Base-by-base conservation (phyloP, 2,888 invertebrate species). In the Autographa pulchrina region DNA sequence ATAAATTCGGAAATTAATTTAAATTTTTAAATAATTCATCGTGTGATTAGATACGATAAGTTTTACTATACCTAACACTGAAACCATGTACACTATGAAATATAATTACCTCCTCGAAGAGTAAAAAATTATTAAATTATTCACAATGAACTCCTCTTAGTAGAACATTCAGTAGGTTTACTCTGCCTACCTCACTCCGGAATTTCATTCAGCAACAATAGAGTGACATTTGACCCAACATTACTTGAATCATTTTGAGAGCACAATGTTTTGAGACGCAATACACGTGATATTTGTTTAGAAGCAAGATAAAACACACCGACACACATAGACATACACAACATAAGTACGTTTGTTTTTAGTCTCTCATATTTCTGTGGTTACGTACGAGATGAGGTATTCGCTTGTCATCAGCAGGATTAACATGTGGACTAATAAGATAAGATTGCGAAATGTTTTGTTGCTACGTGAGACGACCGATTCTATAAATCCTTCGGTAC, bases 391-490 rank as follows among this genome's bases (percentile, higher is more conserved):
- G 35, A 32, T 61, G 61, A 84, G 73, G 74, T 70, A 85, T 85
- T 83, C 73, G 75, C 78, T 65, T 67, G 74, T 81, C 82, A 77
- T 76, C 64, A 66, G 56, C 31, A 20, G 74, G 83, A 85, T 85
- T 85, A 84, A 70, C 65, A 48, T 59, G 67, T 77, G 77, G 76
- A 79, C 75, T 20, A 56, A 25, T 20, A 13, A 69, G 85, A 85
- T 85, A 85, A 85, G 85, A 83, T 79, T 81, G 83, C 72, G 64
- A 81, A 77, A 68, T 73, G 18, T 58, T 54, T 75, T 79, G 86
- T 84, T 82, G 70, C 86, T 77, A 84, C 71, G 79, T 65, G 20
- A 63, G 43, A 25, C 64, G 60, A 18, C 31, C 35, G 25, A 11
- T 11, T 58, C 18, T 64, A 11, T n/a, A 74, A 74, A 38, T 56